Evolutionary conservation across 2,113 vertebrate genomes (phyloP), one percentile per base, ranked within the genome.

Genomic region (Cavia porcellus): DNA sequence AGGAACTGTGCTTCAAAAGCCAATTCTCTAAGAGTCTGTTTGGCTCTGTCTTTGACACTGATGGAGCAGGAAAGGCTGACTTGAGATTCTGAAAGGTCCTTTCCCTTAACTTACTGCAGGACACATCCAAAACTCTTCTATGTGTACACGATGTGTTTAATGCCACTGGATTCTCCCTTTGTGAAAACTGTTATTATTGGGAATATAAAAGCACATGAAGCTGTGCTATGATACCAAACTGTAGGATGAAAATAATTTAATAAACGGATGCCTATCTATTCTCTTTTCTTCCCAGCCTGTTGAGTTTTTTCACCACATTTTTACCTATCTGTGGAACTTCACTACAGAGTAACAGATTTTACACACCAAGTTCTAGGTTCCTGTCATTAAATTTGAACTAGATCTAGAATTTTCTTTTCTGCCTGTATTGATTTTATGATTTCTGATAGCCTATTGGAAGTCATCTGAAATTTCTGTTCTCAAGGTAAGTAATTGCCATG

Each of bases 11-110:
- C 45, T 45, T 79, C 17, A 7, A 88, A 66, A 91, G 97, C 95
- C 96, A 95, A 95, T 59, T 94, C 87, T 59, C 17, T 79, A 94
- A 84, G 74, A 91, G 92, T 50, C 81, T 93, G 75, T 90, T 92
- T 95, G 96, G 95, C 97, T 96, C 59, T 86, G 0, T 38, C 87
- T 95, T 57, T 42, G 95, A 96, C 90, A 62, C 42, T 90, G 92
- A 92, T 70, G 52, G 94, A 96, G 20, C 59, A 75, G 83, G 79
- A n/a, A 42, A 87, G 42, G 50, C 75, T 70, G 75, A 81, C 70
- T 86, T 20, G 12, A 22, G 77, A 42, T 81, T 92, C 7, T 0
- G 81, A 81, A 83, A 92, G 84, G 3, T 79, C 88, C 32, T 19
- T 75, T 89, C 15, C 66, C 84, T 82, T 47, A 35, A 2, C 50